Percentiles rank a stretch among this genome's conserved stretches.
phyloP scores from a whole-genome alignment of 2,888 invertebrate species.

The Coecobrya sp. region DNA sequence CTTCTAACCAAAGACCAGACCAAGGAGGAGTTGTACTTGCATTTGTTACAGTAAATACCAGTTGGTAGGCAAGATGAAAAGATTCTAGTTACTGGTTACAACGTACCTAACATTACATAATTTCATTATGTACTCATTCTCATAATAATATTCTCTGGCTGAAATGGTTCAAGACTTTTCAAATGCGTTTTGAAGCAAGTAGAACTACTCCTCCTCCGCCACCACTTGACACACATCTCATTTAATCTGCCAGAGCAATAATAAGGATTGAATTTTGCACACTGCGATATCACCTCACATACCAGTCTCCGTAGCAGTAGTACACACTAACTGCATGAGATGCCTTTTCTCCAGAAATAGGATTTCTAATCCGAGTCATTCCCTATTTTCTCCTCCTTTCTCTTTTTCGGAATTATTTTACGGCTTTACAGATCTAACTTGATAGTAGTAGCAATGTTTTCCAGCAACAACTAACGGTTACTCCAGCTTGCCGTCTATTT shows the following conservation, averaged over 20 bases:
- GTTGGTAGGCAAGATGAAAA: conserved; percentile 14
- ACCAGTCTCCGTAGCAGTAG: background rate
- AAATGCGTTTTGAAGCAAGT: conserved; percentile 56
- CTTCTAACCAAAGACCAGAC: background rate
- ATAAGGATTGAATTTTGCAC: conserved; percentile 75
- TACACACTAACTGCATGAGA: conserved; percentile 42
- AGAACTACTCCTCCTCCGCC: conserved; percentile 44
- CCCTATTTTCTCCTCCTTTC: conserved; percentile 28
- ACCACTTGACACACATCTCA: conserved; percentile 76
- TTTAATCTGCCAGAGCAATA: conserved; percentile 70
- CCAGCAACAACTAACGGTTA: conserved; percentile 23
- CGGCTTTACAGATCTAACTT: conserved; percentile 24
- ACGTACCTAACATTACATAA: conserved; percentile 51
- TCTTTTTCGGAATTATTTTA: conserved; percentile 57
- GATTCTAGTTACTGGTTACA: conserved; percentile 48
- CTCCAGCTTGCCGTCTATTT: background rate
- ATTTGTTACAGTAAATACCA: background rate
- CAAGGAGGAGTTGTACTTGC: background rate
- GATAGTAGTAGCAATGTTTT: conserved; percentile 40
- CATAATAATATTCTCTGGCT: conserved; percentile 54
- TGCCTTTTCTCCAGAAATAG: conserved; percentile 65
- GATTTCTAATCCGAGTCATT: conserved; percentile 71
- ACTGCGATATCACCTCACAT: background rate
- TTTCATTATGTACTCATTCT: conserved; percentile 69
- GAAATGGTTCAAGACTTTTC: conserved; percentile 58